Evolutionary conservation across 1,140 invertebrate genomes (phyloP), one percentile per base, ranked within the genome.

Genomic region (Drosophila parvula): DNA sequence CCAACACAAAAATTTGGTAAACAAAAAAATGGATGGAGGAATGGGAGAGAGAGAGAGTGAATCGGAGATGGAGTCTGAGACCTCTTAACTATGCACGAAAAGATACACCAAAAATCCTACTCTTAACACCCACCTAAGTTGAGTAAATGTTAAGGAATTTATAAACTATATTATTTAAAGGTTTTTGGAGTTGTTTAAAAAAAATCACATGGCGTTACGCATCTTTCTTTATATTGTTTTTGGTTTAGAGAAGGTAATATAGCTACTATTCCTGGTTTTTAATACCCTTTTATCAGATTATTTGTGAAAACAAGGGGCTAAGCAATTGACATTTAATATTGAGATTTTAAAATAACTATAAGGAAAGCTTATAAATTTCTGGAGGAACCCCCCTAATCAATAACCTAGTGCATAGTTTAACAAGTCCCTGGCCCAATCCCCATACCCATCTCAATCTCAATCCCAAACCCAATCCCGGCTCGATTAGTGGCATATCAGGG

Each of bases 401-500:
- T 5, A 30, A 0, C 30, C 48, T 4, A 11, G 27, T 43, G 61
- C 56, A 61, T 27, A 44, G 56, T 14, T 3, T 8, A 9, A 22
- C 47, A 53, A 22, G 0, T 67, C 38, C 27, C 61, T 27, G 36
- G 38, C 22, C 38, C 11, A 5, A 5, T 44, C 27, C 62, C 32
- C 51, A n/a, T 0, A 7, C 8, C 18, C 34, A 0, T 9, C 16
- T 12, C 9, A 4, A 0, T 9, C 16, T 12, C 9, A 4, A 6
- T 10, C 40, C 22, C n/a, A 2, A 10, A 38, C 32, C 65, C n/a
- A 2, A 10, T 44, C 32, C 65, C 14, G 65, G 47, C 65, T 74
- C 57, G 69, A 30, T 74, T 62, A 62, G 34, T 44, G 28, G 61
- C 80, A 90, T 61, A 58, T 45, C 38, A 41, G 8, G 16, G 18